A percentile compares a stretch with the other conserved stretches of the same genome.
These are phyloP conservation scores for Mesoclemmys tuberculata DNA, from an alignment of 2,113 vertebrate genomes.

Conservation along the genomic window DNA sequence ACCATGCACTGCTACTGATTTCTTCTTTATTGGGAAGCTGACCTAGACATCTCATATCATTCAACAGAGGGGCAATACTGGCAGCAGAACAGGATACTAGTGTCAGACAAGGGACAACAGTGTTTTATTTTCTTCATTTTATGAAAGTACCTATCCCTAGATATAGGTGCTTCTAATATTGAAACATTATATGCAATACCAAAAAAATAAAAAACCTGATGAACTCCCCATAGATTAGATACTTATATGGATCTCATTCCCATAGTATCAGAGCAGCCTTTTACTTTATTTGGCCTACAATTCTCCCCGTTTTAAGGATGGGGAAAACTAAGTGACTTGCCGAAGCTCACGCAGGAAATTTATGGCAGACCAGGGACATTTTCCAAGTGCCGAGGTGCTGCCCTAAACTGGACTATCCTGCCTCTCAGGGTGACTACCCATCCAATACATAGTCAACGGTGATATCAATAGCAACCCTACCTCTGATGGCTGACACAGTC, in stretches of 20 bases:
- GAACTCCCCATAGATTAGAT: too few relatives aligned
- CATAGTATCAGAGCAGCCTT: rapidly evolving
- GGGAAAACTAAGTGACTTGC: neutral
- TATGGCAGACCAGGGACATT: neutral
- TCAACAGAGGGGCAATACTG: rapidly evolving
- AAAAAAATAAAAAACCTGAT: too few relatives aligned
- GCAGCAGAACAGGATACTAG: neutral
- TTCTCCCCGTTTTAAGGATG: neutral
- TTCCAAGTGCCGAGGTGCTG: neutral
- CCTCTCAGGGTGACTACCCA: neutral
- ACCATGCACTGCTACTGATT: rapidly evolving
- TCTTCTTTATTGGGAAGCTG: neutral
- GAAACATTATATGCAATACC: rapidly evolving
- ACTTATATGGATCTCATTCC: too few relatives aligned
- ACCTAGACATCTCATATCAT: rapidly evolving
- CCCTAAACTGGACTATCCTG: neutral
- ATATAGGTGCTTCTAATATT: rapidly evolving
- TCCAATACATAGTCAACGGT: neutral
- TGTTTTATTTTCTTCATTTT: neutral
- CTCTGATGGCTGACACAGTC: neutral
- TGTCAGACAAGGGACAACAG: neutral
- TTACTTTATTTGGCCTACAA: neutral
- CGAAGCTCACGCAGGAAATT: neutral
- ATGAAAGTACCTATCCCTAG: neutral
- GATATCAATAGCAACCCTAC: neutral